phyloP scores from a whole-genome alignment of 2,113 vertebrate species.

The Cephalopholis sonnerati region DNA sequence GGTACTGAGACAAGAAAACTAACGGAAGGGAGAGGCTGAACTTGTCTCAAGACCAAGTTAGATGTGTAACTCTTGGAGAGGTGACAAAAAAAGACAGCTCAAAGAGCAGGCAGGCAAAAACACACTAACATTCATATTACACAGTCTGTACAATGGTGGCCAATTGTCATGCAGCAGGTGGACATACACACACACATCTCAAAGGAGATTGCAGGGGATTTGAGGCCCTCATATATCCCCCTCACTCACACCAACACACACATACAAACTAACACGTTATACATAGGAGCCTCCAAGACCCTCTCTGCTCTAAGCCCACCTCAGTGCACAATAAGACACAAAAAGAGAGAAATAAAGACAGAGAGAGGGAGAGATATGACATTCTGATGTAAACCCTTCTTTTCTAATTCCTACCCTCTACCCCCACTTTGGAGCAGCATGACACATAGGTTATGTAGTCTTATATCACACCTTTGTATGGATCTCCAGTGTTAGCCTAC shows the following conservation, averaged over 20 bases:
- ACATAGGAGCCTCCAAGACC: constrained; percentile 49
- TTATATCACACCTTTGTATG: not conserved
- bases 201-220: constrained; percentile 81
- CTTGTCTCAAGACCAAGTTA: not conserved
- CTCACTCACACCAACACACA: constrained; percentile 50
- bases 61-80: not conserved
- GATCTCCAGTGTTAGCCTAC: not conserved
- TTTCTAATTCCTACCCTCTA: constrained; percentile 29
- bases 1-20: constrained; percentile 7
- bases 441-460: not conserved
- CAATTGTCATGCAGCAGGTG: constrained; percentile 79
- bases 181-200: constrained; percentile 67
- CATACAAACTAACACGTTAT: constrained; percentile 46
- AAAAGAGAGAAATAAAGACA: constrained; percentile 35
- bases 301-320: constrained; percentile 47
- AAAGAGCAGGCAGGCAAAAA: constrained; percentile 8
- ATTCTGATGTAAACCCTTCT: constrained; percentile 44
- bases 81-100: constrained; percentile 6
- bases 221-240: constrained; percentile 60
- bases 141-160: constrained; percentile 41
- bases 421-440: not conserved
- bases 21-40: not conserved
- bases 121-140: constrained; percentile 45
- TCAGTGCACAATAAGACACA: constrained; percentile 48
- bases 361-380: constrained; percentile 7